These are phyloP conservation scores for Sarcophaga carnaria DNA, from an alignment of 2,888 invertebrate species.

Conservation along the genomic window DNA sequence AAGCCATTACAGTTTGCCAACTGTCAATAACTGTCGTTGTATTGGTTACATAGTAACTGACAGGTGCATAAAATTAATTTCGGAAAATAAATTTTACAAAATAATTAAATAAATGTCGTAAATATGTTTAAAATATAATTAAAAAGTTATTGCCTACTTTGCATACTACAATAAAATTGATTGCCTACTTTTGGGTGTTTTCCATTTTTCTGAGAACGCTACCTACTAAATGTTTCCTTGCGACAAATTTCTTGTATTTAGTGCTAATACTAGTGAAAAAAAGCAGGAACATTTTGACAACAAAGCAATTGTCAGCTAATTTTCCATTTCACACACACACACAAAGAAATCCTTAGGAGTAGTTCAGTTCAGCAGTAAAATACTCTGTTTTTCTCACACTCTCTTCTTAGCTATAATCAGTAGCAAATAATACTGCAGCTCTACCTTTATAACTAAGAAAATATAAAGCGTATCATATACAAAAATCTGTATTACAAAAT, in stretches of 20 bases:
- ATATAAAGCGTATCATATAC: too few relatives aligned
- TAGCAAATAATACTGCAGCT: not conserved
- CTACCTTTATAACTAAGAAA: too few relatives aligned
- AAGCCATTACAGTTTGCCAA: slow-evolving; percentile 6
- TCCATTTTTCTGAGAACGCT: not conserved
- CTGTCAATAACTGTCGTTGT: slow-evolving; percentile 5
- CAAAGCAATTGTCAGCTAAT: slow-evolving; percentile 47
- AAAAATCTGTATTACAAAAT: too few relatives aligned
- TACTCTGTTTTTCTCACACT: too few relatives aligned
- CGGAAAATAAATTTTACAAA: not conserved
- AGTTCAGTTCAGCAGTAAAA: not conserved
- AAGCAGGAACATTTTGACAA: not conserved
- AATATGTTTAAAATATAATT: not conserved
- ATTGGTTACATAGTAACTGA: slow-evolving; percentile 26
- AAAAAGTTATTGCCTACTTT: not conserved
- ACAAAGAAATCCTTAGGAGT: not conserved
- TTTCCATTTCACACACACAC: slow-evolving; percentile 15
- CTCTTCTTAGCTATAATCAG: not conserved
- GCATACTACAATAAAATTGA: not conserved
- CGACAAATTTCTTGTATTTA: too few relatives aligned
- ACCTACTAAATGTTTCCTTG: not conserved
- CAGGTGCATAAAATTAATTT: slow-evolving; percentile 28
- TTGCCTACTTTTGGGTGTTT: not conserved
- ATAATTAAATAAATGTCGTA: not conserved
- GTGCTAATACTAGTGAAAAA: too few relatives aligned